Percentiles rank a stretch among this genome's conserved stretches.
phyloP scores from a whole-genome alignment of 2,113 vertebrate genomes.

The Uropsilus gracilis region DNA sequence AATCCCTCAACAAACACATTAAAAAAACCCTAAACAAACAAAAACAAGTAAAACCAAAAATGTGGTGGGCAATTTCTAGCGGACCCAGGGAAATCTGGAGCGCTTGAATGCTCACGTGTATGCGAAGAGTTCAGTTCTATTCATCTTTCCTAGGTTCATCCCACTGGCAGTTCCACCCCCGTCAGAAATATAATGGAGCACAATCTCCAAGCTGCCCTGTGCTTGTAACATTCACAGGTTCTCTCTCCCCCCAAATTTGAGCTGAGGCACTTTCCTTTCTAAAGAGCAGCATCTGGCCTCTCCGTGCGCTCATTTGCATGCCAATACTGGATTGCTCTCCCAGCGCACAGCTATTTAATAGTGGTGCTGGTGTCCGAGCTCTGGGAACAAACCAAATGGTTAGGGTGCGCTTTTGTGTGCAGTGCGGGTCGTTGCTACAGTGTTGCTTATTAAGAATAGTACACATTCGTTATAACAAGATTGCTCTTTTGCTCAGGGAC shows the following conservation, averaged over 20 bases:
- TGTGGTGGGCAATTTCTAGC: neutral
- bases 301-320: conserved; percentile 86
- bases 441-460: conserved; percentile 88
- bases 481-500: conserved; percentile 85
- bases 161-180: neutral
- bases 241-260: conserved; percentile 79
- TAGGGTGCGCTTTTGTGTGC: conserved; percentile 87
- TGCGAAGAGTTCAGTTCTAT: conserved; percentile 37
- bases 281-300: conserved; percentile 86
- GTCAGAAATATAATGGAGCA: conserved; percentile 35
- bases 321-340: conserved; percentile 87
- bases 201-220: conserved; percentile 23
- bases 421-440: conserved; percentile 86
- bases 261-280: conserved; percentile 77
- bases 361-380: conserved; percentile 86
- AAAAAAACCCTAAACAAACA: no score
- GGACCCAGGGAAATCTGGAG: neutral
- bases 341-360: conserved; percentile 85
- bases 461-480: conserved; percentile 88
- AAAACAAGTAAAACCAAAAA: neutral
- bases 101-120: neutral
- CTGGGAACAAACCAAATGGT: conserved; percentile 85
- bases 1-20: neutral
- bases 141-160: conserved; percentile 14
- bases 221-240: conserved; percentile 69